A percentile compares a stretch with the other conserved stretches of the same genome.
phyloP scores from a whole-genome alignment of 2,113 vertebrate species.

The Semnopithecus entellus region DNA sequence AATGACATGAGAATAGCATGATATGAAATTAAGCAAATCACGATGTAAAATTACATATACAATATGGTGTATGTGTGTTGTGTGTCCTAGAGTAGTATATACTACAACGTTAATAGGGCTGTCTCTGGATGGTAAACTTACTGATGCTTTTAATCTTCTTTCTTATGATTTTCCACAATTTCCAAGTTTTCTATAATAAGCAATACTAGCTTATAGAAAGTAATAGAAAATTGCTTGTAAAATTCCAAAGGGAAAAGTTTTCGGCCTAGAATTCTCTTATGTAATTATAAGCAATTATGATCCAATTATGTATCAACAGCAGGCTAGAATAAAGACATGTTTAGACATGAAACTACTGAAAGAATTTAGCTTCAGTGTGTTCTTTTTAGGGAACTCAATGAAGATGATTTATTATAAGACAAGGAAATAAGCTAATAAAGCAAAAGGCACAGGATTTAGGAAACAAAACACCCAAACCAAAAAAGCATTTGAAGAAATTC shows the following conservation, averaged over 20 bases:
- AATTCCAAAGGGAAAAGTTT: neutral
- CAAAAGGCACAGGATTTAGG: neutral
- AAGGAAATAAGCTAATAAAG: neutral
- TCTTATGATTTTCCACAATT: neutral
- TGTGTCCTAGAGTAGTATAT: neutral
- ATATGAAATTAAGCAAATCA: neutral
- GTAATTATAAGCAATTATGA: neutral
- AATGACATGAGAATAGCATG: neutral
- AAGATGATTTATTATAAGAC: slow-evolving; percentile 8
- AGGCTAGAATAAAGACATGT: neutral
- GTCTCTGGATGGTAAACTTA: neutral
- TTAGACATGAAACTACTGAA: slow-evolving; percentile 1
- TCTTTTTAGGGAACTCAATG: slow-evolving; percentile 17
- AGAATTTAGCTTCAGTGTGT: neutral
- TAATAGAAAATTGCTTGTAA: neutral
- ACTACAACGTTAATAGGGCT: neutral
- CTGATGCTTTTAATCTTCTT: neutral
- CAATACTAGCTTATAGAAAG: neutral
- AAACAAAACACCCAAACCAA: neutral
- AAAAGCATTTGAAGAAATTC: neutral
- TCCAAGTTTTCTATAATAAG: neutral
- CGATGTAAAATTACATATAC: neutral
- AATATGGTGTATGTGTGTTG: neutral
- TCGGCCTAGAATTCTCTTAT: neutral
- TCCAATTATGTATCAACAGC: slow-evolving; percentile 16